Base-by-base conservation (phyloP, 2,113 vertebrate genomes). In the Pelvicachromis taeniatus region DNA sequence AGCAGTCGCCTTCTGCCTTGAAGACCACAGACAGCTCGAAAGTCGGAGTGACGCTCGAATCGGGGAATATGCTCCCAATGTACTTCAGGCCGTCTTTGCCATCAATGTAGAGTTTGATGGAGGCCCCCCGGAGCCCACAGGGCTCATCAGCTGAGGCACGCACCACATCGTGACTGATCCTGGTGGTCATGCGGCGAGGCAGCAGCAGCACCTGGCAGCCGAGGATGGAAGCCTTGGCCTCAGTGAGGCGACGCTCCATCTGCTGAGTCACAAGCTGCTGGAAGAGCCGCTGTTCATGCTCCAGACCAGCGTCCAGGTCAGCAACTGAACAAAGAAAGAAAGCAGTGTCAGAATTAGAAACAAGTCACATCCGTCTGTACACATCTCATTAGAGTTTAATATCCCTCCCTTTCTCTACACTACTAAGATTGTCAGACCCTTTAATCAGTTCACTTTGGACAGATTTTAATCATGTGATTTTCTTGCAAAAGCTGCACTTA, bases 1-100 rank as follows among this genome's bases (percentile, higher is more conserved):
- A 96, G 85, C 89, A 58, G 2, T 89, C 91, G 2, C 45, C 58
- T 23, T 95, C 93, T 0, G 77, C 87, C 78, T 85, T 94, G 55
- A 97, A 91, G 54, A 96, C 89, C 50, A 96, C 91, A 0, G 96
- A 95, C 40, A 97, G 88, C 35, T 96, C 96, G 21, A 97, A 97
- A 0, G 96, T 97, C 1, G 96, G 92, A 0, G 95, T 96, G 83
- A 96, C 84, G 7, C 83, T 89, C 0, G 87, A 87, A 56, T 95
- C 95, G 0, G 90, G 92, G 3, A 53, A 40, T 73, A 97, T 26
- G 29, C 40, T 91, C 31, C 96, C 96, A 59, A 91, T 89, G 2
- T 80, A 81, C 80, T 88, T 93, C 14, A 94, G 86, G 9, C 84
- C 81, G 0, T 92, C 90, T 75, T 95, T 80, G 55, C 83, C 16